Evolutionary conservation across 2,888 invertebrate genomes (phyloP).

Genomic region (Phlogophora meticulosa): DNA sequence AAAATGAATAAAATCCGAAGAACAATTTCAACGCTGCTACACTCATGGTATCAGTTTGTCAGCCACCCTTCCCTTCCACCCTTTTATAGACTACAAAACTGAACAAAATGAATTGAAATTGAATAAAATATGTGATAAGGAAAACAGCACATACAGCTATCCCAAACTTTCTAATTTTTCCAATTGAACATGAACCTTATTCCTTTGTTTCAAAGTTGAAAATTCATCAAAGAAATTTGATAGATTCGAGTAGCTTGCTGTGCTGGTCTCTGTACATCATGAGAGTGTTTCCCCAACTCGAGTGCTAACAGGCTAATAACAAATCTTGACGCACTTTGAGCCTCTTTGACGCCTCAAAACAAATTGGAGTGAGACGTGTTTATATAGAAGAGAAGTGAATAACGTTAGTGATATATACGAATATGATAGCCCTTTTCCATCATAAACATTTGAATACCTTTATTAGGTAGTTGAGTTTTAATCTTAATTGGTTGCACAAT

Average conservation of each 20-base stretch:
- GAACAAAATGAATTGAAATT: slow-evolving; percentile 16
- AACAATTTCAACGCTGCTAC: too few relatives aligned
- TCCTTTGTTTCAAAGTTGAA: too few relatives aligned
- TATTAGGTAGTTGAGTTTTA: not conserved
- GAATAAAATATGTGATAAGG: slow-evolving; percentile 24
- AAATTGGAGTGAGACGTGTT: slow-evolving; percentile 51
- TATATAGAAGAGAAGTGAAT: not conserved
- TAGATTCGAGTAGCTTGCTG: too few relatives aligned
- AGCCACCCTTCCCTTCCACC: too few relatives aligned
- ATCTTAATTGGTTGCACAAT: not conserved
- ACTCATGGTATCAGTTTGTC: too few relatives aligned
- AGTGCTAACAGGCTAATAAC: slow-evolving; percentile 28
- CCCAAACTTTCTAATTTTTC: too few relatives aligned
- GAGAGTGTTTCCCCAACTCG: not conserved
- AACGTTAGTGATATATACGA: slow-evolving; percentile 6
- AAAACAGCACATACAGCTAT: too few relatives aligned
- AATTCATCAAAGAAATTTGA: too few relatives aligned
- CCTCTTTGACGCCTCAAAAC: slow-evolving; percentile 38
- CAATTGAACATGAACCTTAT: too few relatives aligned
- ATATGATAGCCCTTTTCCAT: slow-evolving; percentile 7
- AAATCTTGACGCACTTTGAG: slow-evolving; percentile 19
- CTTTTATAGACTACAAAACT: not conserved
- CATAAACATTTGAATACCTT: too few relatives aligned
- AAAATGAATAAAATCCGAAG: too few relatives aligned
- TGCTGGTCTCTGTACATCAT: too few relatives aligned